Conservation (phyloP, 1,140 invertebrate species). For the Drosophila pruinosa region DNA sequence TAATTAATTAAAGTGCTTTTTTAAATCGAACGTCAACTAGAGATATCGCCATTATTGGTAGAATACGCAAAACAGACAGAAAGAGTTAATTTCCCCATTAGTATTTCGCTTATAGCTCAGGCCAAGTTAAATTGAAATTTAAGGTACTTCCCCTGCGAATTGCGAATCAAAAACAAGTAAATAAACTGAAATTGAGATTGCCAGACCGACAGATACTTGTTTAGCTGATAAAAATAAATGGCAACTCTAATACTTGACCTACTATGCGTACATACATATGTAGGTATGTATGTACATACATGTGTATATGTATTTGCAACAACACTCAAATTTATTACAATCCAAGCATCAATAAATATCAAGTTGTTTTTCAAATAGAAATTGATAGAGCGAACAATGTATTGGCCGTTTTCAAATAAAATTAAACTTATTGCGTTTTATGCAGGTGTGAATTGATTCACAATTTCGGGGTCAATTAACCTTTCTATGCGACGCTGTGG, state of each 20-base stretch:
- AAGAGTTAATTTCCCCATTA: not conserved
- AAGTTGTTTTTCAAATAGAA: not conserved
- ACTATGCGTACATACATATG: not conserved
- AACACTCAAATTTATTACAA: not conserved
- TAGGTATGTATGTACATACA: too few relatives aligned
- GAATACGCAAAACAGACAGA: not conserved
- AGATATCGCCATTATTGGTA: not conserved
- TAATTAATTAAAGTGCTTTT: not conserved
- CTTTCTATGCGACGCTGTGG: conserved; percentile 25
- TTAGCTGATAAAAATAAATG: too few relatives aligned
- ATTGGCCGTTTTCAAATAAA: too few relatives aligned
- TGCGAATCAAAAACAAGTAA: not conserved
- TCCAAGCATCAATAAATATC: not conserved
- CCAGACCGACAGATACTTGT: not conserved
- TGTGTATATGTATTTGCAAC: too few relatives aligned
- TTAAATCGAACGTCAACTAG: not conserved
- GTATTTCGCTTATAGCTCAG: not conserved
- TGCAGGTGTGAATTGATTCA: conserved; percentile 7
- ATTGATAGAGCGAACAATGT: not conserved
- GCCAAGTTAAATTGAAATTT: not conserved
- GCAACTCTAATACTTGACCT: not conserved
- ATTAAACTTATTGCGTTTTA: not conserved
- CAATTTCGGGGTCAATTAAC: conserved; percentile 23
- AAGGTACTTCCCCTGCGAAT: not conserved
- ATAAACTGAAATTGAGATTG: not conserved